Base-by-base conservation (phyloP, 2,888 invertebrate genomes). In the Hesperia comma region DNA sequence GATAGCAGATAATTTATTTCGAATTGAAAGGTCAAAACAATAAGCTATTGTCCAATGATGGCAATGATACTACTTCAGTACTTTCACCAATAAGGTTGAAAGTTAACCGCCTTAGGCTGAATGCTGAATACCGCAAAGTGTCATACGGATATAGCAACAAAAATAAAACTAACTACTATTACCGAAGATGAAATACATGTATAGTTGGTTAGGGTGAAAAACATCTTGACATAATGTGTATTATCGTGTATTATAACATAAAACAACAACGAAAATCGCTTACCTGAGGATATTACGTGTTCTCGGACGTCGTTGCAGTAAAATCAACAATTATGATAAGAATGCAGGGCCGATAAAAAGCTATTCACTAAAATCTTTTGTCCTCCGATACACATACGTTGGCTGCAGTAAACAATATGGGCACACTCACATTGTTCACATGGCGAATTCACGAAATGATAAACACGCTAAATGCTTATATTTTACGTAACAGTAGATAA, bases 261-360 rank as follows among this genome's bases (percentile, higher is more conserved):
- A 58, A 64, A 58, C 49, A 6, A 12, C 17, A 26, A 14, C 51
- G 46, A 69, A 71, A 61, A 51, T 49, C 60, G 71, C 86, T 87
- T 75, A 88, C 88, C 85, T 82, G 75, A 69, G 70, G 71, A 74
- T 77, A 78, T 80, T 81, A 81, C 74, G 80, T 78, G 75, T 69
- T 76, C 70, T 72, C 69, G 70, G 74, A 80, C 78, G 80, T 80
- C 79, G 79, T 77, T 76, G 74, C 79, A 77, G 79, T 77, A 75
- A 80, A 85, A 84, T 82, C 83, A 84, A 73, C 77, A 79, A 75
- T 80, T 79, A 77, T 75, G 83, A 83, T 86, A 86, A 85, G 78
- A 79, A 75, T 79, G 60, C 64, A 64, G 57, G 69, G 71, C 64
- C 71, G 81, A 78, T 81, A 81, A 82, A 80, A 72, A 72, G 77